These are phyloP conservation scores for Lycaena phlaeas DNA, from an alignment of 2,888 invertebrate species.

Conservation along the genomic window DNA sequence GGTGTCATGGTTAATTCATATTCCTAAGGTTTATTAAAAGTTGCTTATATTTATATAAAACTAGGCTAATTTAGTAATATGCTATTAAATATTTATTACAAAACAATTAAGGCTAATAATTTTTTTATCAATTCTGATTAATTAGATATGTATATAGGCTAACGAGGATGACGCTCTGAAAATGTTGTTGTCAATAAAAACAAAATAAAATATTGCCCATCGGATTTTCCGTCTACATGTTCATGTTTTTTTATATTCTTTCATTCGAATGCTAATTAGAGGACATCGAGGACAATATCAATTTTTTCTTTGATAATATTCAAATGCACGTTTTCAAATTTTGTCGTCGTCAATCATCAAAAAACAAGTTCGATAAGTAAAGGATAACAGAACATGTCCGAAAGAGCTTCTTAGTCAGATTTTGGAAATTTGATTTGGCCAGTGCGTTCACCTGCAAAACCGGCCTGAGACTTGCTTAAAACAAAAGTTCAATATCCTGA, in stretches of 20 bases:
- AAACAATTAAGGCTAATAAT: constrained; percentile 2
- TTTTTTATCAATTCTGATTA: background rate
- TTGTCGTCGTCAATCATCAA: constrained; percentile 40
- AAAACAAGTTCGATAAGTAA: constrained; percentile 55
- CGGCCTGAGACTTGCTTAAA: constrained; percentile 48
- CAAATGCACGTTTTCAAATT: constrained; percentile 26
- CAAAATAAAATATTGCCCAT: background rate
- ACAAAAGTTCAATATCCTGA: constrained; percentile 62
- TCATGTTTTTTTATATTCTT: background rate
- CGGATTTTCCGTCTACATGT: background rate
- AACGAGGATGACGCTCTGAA: constrained; percentile 1
- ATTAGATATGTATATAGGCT: constrained; percentile 1
- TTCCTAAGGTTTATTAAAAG: too few relatives aligned
- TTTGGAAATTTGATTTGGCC: constrained; percentile 53
- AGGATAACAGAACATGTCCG: constrained; percentile 49
- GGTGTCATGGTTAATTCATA: too few relatives aligned
- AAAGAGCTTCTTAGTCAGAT: constrained; percentile 42
- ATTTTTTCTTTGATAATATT: constrained; percentile 20
- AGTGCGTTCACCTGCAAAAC: constrained; percentile 66
- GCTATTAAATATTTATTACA: background rate
- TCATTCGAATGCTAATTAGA: constrained; percentile 17
- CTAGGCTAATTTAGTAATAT: background rate
- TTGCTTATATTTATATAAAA: too few relatives aligned
- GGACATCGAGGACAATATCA: constrained; percentile 16
- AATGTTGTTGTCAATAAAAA: background rate